phyloP scores from a whole-genome alignment of 2,113 vertebrate species.

The Marmota monax region DNA sequence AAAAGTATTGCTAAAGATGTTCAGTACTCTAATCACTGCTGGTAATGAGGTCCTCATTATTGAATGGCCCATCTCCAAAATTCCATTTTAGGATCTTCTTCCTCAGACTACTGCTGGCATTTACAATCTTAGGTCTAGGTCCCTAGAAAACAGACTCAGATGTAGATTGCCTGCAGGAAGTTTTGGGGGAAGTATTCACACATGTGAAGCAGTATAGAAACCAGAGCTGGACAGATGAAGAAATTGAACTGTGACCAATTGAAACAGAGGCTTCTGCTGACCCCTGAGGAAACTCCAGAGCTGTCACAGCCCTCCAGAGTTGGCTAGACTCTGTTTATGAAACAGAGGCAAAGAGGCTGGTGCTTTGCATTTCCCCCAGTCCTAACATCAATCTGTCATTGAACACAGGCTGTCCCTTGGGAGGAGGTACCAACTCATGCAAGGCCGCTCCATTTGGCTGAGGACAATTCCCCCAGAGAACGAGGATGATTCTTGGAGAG shows the following conservation, averaged over 20 bases:
- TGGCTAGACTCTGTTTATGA: not conserved
- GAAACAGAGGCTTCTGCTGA: not conserved
- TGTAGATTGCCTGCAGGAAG: not conserved
- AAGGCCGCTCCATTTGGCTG: slow-evolving; percentile 33
- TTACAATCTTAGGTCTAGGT: not conserved
- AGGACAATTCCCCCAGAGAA: slow-evolving; percentile 37
- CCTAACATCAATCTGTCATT: not conserved
- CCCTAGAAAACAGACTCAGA: not conserved
- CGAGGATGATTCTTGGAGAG: slow-evolving; percentile 66
- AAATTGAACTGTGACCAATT: not conserved
- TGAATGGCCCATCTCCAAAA: not conserved
- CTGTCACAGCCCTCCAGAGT: not conserved
- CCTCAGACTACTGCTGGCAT: not conserved
- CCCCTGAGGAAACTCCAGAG: not conserved
- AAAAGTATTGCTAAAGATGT: not conserved
- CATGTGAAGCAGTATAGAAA: not conserved
- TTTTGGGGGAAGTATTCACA: not conserved
- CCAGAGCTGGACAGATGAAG: not conserved
- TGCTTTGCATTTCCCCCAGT: not conserved
- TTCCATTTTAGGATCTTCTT: not conserved
- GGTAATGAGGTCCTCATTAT: not conserved
- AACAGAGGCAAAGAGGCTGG: not conserved
- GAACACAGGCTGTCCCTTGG: not conserved
- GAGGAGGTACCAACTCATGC: not conserved
- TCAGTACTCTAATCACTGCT: not conserved